Evolutionary conservation across 2,888 invertebrate genomes (phyloP), one percentile per base, ranked within the genome.

Genomic region (Tuberolachnus salignus): DNA sequence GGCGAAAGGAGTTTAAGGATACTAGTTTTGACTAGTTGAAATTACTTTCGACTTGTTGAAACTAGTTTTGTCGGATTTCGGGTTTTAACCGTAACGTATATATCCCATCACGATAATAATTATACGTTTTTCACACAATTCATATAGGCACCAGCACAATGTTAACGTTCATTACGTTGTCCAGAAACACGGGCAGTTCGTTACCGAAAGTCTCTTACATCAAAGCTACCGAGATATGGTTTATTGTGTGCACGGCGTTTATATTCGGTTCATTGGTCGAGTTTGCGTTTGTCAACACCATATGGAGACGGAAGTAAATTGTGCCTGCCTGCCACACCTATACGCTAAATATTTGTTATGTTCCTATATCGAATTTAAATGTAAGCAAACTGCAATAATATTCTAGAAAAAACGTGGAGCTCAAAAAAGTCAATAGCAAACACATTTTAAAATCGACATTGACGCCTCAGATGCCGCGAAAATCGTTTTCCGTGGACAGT

Each of bases 151-250:
- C 94, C 2, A 92, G 92, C 83, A 94, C 94, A 1, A 92, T 94
- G 90, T 87, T 94, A 82, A 93, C 94, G 59, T 94, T 94, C 84
- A 94, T 94, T 83, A 94, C 94, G 16, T 87, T 94, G 81, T 94
- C 94, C 51, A 92, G 94, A 10, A 93, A 93, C 51, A 92, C 94
- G 83, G 92, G 92, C 69, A 94, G 93, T 86, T 93, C 92, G 9
- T 86, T 94, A 81, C 94, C 94, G 0, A 94, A 94, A 86, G 94
- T 94, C 26, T 94, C 94, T 2, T 94, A 94, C 84, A 93, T 94
- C 81, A 95, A 94, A 86, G 93, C 94, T 3, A 94, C 94, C 81
- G 94, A 95, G 86, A 92, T 94, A 81, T 95, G 94, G 94, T 94
- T 94, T 85, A 86, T 95, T 75, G 94, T 92, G 8, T 94, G 94